Percentiles rank a stretch among this genome's conserved stretches.
Conservation (phyloP, 2,888 invertebrate genomes). For the Anarsia innoxiella region DNA sequence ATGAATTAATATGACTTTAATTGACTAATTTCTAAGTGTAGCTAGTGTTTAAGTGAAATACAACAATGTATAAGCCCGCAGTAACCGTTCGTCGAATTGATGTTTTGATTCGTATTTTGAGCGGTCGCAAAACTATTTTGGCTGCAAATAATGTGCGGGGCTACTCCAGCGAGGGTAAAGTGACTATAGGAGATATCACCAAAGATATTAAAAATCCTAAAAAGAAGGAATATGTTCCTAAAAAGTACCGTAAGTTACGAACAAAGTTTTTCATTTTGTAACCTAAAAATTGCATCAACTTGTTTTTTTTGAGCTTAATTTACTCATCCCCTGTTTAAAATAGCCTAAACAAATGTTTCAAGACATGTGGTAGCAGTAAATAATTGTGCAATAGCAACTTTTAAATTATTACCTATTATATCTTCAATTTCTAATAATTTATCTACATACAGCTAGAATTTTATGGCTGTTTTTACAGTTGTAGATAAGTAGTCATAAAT, state of each 20-base stretch:
- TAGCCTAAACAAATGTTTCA: no score
- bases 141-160: constrained; percentile 53
- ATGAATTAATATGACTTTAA: background rate
- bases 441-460: no score
- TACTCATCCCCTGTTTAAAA: no score
- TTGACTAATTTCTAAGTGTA: constrained; percentile 5
- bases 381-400: no score
- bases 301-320: no score
- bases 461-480: background rate
- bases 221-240: constrained; percentile 88
- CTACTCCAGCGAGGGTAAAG: constrained; percentile 68
- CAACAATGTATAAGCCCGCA: constrained; percentile 52
- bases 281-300: no score
- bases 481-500: background rate
- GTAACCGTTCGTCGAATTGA: constrained; percentile 61
- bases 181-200: constrained; percentile 84
- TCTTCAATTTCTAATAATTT: no score
- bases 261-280: background rate
- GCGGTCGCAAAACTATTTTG: constrained; percentile 50
- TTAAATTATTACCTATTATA: no score
- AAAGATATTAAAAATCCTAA: constrained; percentile 76
- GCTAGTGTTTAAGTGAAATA: constrained; percentile 21
- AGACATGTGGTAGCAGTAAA: no score
- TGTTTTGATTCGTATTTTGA: constrained; percentile 68
- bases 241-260: constrained; percentile 82